phyloP scores from a whole-genome alignment of 2,888 invertebrate species.

The Graphium colonna region DNA sequence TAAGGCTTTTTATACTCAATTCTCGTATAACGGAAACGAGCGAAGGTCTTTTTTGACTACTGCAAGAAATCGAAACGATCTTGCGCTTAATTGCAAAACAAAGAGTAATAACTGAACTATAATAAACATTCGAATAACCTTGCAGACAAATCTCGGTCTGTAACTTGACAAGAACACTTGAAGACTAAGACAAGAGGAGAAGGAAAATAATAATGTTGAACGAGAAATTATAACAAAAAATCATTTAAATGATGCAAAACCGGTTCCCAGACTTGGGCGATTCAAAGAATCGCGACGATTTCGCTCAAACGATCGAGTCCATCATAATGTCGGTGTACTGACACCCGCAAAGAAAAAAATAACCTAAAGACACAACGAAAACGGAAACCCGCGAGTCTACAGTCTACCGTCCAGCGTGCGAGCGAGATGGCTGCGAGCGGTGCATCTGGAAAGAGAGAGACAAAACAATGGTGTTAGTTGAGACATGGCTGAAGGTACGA shows the following conservation, averaged over 20 bases:
- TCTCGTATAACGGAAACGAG: not conserved
- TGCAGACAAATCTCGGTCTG: not conserved
- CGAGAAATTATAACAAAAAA: not conserved
- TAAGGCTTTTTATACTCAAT: not conserved
- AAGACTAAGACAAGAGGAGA: constrained; percentile 17
- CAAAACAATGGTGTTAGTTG: constrained; percentile 60
- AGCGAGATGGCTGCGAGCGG: constrained; percentile 46
- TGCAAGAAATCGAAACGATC: not conserved
- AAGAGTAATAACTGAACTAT: not conserved
- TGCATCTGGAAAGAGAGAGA: constrained; percentile 75
- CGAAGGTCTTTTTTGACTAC: not conserved
- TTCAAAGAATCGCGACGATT: not conserved
- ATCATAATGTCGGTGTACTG: constrained; percentile 6
- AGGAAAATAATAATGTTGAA: constrained; percentile 8
- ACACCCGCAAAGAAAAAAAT: constrained; percentile 2
- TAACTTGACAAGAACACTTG: constrained; percentile 17
- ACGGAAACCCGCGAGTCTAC: constrained; percentile 1
- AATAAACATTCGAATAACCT: not conserved
- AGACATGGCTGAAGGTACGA: constrained; percentile 40
- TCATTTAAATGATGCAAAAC: not conserved
- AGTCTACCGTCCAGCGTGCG: constrained; percentile 28
- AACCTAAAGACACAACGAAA: constrained; percentile 1
- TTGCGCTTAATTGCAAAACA: not conserved
- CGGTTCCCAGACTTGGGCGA: not conserved
- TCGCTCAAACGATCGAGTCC: not conserved